A percentile compares a stretch with the other conserved stretches of the same genome.
These are phyloP conservation scores for Nomada flava DNA, from an alignment of 2,888 invertebrate species.

Conservation along the genomic window DNA sequence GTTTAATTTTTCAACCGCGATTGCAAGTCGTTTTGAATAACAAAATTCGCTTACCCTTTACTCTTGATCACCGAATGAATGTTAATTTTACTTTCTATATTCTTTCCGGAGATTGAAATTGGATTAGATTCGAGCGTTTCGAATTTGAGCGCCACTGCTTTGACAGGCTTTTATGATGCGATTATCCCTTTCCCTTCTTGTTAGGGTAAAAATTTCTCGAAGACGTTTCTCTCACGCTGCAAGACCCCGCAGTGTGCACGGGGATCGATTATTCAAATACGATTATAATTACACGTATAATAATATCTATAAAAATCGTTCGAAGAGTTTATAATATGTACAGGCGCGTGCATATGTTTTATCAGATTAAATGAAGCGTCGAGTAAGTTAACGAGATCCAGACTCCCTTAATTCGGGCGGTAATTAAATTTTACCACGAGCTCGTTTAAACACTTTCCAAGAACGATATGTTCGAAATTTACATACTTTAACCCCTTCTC, in stretches of 20 bases:
- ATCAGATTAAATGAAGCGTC: slow-evolving; percentile 7
- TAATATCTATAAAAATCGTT: not conserved
- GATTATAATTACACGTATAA: slow-evolving; percentile 26
- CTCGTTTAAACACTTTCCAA: slow-evolving; percentile 19
- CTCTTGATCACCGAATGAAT: no score
- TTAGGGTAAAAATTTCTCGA: not conserved
- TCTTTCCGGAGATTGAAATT: not conserved
- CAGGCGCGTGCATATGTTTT: not conserved
- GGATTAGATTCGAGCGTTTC: no score
- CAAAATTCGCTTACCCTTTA: no score
- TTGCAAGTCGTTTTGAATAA: no score
- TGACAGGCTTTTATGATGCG: slow-evolving; percentile 28
- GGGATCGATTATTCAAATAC: slow-evolving; percentile 18
- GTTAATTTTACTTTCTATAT: no score
- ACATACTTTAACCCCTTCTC: slow-evolving; percentile 33
- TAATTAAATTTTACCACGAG: slow-evolving; percentile 45
- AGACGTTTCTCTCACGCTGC: slow-evolving; percentile 10
- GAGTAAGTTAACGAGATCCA: slow-evolving; percentile 7
- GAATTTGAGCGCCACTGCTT: slow-evolving; percentile 1
- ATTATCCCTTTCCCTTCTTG: slow-evolving; percentile 27
- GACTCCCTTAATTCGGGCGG: not conserved
- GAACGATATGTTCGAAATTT: slow-evolving; percentile 36
- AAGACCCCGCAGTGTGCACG: not conserved
- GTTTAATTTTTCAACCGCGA: no score
- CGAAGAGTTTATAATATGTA: not conserved